Base-by-base conservation (phyloP, 2,113 vertebrate species). In the Gnathonemus longibarbis region DNA sequence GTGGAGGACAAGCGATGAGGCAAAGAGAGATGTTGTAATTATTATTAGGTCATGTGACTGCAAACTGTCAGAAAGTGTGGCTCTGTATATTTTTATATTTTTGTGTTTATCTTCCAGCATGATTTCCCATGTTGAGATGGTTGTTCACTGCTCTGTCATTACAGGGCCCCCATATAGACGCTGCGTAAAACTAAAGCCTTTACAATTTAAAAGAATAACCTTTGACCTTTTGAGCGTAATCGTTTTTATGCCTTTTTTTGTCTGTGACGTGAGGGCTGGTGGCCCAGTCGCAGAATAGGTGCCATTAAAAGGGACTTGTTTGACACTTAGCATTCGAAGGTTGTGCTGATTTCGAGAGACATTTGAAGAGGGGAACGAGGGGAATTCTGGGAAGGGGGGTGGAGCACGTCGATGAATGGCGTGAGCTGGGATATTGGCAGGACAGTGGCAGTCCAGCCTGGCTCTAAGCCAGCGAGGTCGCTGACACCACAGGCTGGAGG, bases 391-490 rank as follows among this genome's bases (percentile, higher is more conserved):
- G 77, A 39, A 21, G 77, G 17, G n/a, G 74, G 39, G 45, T 2
- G 83, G 19, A 21, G 42, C 19, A 48, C 48, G 21, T 9, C 17
- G 1, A 84, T 19, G 77, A 9, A 7, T 24, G 77, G 19, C 17
- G 21, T n/a, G 80, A 46, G 39, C 42, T 48, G 45, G 6, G 80
- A 9, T 48, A 8, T n/a, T 3, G 80, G 83, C 15, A 9, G 83
- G 17, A 48, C 45, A n/a, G 45, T 48, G 21, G 45, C 9, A 11
- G 83, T n/a, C 19, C 83, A 48, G 24, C 21, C 83, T n/a, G 93
- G 91, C 90, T 89, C 90, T 88, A 88, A 62, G 45, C 88, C 84
- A 89, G 90, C 90, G 49, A 91, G 92, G 92, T 93, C 91, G 88
- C 88, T 6, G 39, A 49, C 39, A 49, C 84, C 91, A 88, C 88